Evolutionary conservation across 2,888 invertebrate species (phyloP), one percentile per base, ranked within the genome.

Genomic region (Macrosiphum euphorbiae): DNA sequence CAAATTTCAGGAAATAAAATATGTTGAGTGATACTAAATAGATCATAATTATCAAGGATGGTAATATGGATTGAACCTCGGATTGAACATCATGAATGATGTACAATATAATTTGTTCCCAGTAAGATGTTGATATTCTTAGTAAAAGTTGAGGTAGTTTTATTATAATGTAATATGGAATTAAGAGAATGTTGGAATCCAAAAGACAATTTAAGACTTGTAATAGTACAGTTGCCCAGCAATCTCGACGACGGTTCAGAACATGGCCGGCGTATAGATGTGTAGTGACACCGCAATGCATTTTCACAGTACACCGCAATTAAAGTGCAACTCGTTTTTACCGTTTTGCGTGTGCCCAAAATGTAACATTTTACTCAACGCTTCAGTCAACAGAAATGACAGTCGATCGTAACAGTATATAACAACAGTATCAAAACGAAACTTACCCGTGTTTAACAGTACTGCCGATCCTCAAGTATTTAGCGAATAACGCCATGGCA

Each of bases 401-500:
- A 20, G 20, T 20, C 35, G 20, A 78, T 8, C 7, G 35, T n/a
- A 16, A 16, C 16, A 1, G 7, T 20, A 7, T 35, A 7, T 78
- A n/a, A 35, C 5, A 16, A 67, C 67, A 1, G 78, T 35, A 35
- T 2, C 35, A 35, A n/a, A n/a, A 35, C 78, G 5, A 44, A 44
- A 44, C 44, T 91, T 58, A 92, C 92, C 87, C 41, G 5, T 92
- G 86, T 44, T 92, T 92, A 3, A 87, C 16, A 13, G 47, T 16
- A 50, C n/a, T 24, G 35, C 87, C 26, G 11, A 92, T 50, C 35
- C 61, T 92, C 28, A 61, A 35, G 44, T 52, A 87, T 50, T 88
- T 92, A 50, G 35, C 50, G 7, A 92, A 67, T 5, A 92, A 88
- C 35, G 92, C n/a, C 92, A 92, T 92, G 55, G 13, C 41, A 4